These are phyloP conservation scores for Bedellia somnulentella DNA, from an alignment of 2,888 invertebrate genomes.

Conservation along the genomic window DNA sequence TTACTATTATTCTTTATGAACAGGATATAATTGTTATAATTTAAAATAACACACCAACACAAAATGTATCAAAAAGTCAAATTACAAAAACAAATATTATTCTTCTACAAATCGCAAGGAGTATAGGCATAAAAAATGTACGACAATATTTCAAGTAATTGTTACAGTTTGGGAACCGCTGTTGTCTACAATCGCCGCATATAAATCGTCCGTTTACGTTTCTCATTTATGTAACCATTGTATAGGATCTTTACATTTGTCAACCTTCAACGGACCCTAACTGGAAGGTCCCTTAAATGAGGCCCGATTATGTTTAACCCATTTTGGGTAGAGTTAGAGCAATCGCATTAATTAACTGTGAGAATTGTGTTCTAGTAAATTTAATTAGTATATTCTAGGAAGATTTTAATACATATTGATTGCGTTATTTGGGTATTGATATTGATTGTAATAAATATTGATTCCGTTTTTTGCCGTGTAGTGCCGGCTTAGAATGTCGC, in stretches of 20 bases:
- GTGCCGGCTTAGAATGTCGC: no score
- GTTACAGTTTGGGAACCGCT: neutral
- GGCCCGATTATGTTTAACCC: neutral
- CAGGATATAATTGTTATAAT: neutral
- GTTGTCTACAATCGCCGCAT: neutral
- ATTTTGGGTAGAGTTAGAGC: neutral
- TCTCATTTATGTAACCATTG: neutral
- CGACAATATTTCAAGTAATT: neutral
- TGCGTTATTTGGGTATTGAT: no score
- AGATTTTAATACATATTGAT: no score
- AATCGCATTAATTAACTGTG: neutral
- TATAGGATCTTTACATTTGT: neutral
- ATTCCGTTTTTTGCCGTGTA: no score
- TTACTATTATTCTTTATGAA: no score
- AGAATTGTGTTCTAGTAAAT: neutral
- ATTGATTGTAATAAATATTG: no score
- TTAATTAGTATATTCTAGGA: no score
- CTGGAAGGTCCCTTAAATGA: no score
- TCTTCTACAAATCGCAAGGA: neutral
- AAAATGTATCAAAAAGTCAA: neutral
- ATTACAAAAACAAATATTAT: neutral
- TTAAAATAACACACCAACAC: neutral
- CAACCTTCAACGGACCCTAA: neutral
- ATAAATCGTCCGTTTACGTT: neutral
- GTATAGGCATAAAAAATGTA: neutral